phyloP scores from a whole-genome alignment of 2,888 invertebrate genomes.

The Gnatocerus cornutus region DNA sequence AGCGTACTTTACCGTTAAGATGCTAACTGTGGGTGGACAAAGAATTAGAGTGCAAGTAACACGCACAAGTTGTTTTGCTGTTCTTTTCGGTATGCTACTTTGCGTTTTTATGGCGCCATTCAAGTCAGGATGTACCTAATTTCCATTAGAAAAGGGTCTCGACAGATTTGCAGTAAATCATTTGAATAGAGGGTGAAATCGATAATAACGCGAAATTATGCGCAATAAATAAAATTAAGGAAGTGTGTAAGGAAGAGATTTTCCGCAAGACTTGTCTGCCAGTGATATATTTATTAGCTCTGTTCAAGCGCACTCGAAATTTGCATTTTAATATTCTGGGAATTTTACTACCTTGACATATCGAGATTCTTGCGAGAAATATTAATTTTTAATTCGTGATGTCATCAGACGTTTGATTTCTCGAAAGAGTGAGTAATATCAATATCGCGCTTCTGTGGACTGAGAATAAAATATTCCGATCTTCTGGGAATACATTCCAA shows the following conservation, averaged over 20 bases:
- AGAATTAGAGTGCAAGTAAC: slow-evolving; percentile 21
- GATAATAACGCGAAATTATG: slow-evolving; percentile 19
- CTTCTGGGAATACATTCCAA: too few relatives aligned
- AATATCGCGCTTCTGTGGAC: too few relatives aligned
- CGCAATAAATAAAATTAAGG: slow-evolving; percentile 3
- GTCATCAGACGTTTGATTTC: too few relatives aligned
- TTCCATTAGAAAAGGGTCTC: slow-evolving; percentile 33
- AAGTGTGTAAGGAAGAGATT: not conserved
- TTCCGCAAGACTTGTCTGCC: not conserved
- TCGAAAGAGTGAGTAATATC: too few relatives aligned
- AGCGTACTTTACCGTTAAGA: slow-evolving; percentile 21
- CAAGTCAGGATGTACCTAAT: slow-evolving; percentile 24
- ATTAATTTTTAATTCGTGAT: not conserved
- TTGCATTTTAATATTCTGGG: slow-evolving; percentile 5
- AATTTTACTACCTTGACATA: not conserved
- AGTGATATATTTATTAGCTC: too few relatives aligned
- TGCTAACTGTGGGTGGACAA: slow-evolving; percentile 17
- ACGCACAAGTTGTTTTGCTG: slow-evolving; percentile 23
- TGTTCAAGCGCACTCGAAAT: too few relatives aligned
- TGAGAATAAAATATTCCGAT: too few relatives aligned
- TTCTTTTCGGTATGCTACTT: slow-evolving; percentile 21
- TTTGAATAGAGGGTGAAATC: slow-evolving; percentile 16
- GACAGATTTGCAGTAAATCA: slow-evolving; percentile 27
- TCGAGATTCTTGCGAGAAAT: not conserved
- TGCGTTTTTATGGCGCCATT: slow-evolving; percentile 27